Conservation (phyloP, 2,888 invertebrate genomes). For the Campoplex capitator region DNA sequence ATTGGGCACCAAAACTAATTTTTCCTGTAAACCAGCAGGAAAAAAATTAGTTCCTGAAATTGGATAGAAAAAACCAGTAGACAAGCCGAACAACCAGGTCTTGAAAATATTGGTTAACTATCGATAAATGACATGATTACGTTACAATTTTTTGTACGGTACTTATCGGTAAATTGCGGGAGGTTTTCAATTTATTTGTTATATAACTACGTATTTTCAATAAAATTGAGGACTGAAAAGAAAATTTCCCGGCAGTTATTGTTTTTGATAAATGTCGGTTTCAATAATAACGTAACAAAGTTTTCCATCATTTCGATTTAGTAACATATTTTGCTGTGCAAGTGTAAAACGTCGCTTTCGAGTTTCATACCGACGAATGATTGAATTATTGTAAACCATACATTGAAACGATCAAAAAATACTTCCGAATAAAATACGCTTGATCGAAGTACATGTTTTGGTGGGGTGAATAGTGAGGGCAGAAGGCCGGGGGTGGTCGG, state of each 20-base stretch:
- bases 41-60: not conserved
- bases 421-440: constrained; percentile 40
- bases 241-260: too few species aligned
- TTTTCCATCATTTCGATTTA: not conserved
- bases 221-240: too few species aligned
- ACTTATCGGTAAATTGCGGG: constrained; percentile 6
- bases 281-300: not conserved
- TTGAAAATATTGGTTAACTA: constrained; percentile 19
- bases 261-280: not conserved
- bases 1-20: not conserved
- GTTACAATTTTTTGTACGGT: constrained; percentile 28
- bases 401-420: not conserved
- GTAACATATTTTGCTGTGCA: not conserved
- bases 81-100: constrained; percentile 34
- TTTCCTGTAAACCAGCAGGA: not conserved
- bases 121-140: constrained; percentile 51
- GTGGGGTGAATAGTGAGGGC: not conserved
- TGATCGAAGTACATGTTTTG: constrained; percentile 23
- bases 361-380: not conserved
- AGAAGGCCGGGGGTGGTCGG: constrained; percentile 6
- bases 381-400: not conserved
- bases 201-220: constrained; percentile 31
- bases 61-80: not conserved
- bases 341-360: not conserved
- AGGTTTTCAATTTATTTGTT: constrained; percentile 11